Percentiles rank a stretch among this genome's conserved stretches.
Evolutionary conservation across 2,113 vertebrate genomes (phyloP).

Genomic region (Solenodon paradoxus): DNA sequence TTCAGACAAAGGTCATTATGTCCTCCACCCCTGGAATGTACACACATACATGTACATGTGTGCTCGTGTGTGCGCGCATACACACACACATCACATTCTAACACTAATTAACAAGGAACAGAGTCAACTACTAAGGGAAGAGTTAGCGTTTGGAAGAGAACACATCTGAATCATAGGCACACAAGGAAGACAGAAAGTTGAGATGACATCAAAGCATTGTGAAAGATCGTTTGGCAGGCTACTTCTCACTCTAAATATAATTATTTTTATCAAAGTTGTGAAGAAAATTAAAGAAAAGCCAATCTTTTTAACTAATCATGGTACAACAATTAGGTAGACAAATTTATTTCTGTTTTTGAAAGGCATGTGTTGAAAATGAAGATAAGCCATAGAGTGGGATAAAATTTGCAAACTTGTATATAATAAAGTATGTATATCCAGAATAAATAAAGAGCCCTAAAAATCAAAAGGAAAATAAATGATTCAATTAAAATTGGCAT

Average conservation of each 20-base stretch:
- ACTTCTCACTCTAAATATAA: not conserved
- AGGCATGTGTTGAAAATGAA: not conserved
- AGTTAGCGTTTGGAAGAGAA: not conserved
- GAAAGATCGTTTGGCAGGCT: not conserved
- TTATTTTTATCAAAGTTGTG: not conserved
- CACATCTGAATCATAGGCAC: not conserved
- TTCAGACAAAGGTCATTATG: not conserved
- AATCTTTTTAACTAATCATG: not conserved
- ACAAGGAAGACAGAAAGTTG: not conserved
- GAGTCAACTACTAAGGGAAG: not conserved
- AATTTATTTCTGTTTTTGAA: not conserved
- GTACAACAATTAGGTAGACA: not conserved
- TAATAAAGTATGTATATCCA: not conserved
- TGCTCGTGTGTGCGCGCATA: fast-evolving
- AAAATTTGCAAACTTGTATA: not conserved
- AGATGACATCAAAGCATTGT: not conserved
- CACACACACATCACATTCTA: not conserved
- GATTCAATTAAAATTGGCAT: not conserved
- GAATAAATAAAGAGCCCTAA: not conserved
- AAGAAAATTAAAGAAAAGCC: not conserved
- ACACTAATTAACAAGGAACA: not conserved
- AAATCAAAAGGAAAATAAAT: not conserved
- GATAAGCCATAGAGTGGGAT: not conserved
- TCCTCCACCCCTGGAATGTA: not conserved
- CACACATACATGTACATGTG: not conserved